A percentile compares a stretch with the other conserved stretches of the same genome.
These are phyloP conservation scores for Hanleya hanleyi DNA, from an alignment of 2,888 invertebrate genomes.

Conservation along the genomic window DNA sequence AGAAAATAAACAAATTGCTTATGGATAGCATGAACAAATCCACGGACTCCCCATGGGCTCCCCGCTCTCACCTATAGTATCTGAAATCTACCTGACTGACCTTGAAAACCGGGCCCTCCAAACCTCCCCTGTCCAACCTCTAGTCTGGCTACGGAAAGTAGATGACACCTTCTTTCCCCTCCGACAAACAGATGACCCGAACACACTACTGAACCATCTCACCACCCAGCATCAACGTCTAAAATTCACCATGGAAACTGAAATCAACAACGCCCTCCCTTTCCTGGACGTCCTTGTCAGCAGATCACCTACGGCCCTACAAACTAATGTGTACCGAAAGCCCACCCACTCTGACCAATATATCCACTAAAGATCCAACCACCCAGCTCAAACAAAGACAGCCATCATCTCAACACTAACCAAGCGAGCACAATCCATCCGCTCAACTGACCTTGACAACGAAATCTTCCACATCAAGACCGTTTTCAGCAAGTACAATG, in stretches of 20 bases:
- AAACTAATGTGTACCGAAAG: not conserved
- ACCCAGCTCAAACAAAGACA: not conserved
- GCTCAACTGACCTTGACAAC: not conserved
- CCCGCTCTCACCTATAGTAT: too few relatives aligned
- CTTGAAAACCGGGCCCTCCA: too few relatives aligned
- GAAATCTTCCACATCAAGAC: not conserved
- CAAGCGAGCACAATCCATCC: not conserved
- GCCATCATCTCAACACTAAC: not conserved
- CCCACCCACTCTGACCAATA: not conserved
- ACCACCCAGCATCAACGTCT: not conserved
- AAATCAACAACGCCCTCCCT: not conserved
- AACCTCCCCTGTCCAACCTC: not conserved
- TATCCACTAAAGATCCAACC: not conserved
- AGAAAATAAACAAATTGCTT: too few relatives aligned
- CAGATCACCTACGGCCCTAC: not conserved
- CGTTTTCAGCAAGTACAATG: too few relatives aligned
- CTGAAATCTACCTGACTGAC: too few relatives aligned
- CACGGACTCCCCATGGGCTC: too few relatives aligned
- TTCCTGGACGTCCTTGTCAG: slow-evolving; percentile 7
- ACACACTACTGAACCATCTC: not conserved
- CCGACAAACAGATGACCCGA: not conserved
- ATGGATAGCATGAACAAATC: too few relatives aligned
- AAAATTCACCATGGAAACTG: slow-evolving; percentile 7
- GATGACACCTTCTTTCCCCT: not conserved
- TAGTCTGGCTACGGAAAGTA: not conserved